phyloP scores from a whole-genome alignment of 2,888 invertebrate species.

The Osmoderma eremita region DNA sequence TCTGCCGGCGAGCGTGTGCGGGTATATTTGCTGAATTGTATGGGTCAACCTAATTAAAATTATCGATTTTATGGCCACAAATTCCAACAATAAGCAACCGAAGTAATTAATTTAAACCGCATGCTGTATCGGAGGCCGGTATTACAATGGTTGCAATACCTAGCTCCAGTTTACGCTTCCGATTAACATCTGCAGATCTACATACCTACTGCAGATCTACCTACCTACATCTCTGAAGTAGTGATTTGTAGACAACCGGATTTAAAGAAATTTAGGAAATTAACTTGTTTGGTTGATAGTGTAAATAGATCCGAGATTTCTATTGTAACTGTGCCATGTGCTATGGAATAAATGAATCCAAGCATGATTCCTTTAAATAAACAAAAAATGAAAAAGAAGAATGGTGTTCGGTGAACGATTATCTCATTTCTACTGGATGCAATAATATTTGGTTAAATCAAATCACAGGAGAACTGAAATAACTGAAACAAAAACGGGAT shows the following conservation, averaged over 20 bases:
- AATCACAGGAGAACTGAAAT: too few species aligned
- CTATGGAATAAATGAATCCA: too few species aligned
- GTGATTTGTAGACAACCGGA: background rate
- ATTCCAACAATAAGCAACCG: slow-evolving; percentile 36
- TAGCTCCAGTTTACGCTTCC: slow-evolving; percentile 6
- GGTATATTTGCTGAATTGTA: slow-evolving; percentile 29
- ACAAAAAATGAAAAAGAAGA: too few species aligned
- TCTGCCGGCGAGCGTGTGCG: background rate
- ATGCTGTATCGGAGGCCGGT: slow-evolving; percentile 16
- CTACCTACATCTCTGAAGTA: background rate
- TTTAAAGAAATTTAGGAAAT: background rate
- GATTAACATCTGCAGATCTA: slow-evolving; percentile 17
- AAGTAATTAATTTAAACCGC: slow-evolving; percentile 37
- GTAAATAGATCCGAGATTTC: too few species aligned
- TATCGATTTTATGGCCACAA: slow-evolving; percentile 36
- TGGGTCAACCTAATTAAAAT: slow-evolving; percentile 36
- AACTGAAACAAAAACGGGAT: too few species aligned
- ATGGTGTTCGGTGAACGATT: too few species aligned
- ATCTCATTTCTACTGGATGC: too few species aligned
- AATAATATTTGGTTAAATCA: too few species aligned
- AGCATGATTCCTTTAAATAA: too few species aligned
- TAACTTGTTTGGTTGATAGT: background rate
- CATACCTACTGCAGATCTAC: slow-evolving; percentile 4
- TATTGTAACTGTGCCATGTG: too few species aligned
- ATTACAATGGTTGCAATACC: slow-evolving; percentile 17